Percentiles rank a stretch among this genome's conserved stretches.
Conservation (phyloP, 92 coral and sea anemone species). For the Siderastrea radians region DNA sequence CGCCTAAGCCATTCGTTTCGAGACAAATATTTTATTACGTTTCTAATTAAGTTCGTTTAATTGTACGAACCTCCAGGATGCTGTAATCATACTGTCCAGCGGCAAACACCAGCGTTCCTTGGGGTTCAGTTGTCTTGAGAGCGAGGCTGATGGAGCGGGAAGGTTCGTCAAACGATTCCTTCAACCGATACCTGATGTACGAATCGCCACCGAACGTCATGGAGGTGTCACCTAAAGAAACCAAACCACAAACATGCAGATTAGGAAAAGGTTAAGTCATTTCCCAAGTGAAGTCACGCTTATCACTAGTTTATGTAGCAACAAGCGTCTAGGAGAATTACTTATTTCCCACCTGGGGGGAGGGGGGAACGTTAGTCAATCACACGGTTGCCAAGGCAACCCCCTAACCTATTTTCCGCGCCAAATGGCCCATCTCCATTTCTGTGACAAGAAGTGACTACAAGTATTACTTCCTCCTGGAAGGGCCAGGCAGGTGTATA, state of each 20-base stretch:
- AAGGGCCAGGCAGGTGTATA: no score
- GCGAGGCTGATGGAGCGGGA: conserved; percentile 96
- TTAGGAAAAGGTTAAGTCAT: background rate
- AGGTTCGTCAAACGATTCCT: conserved; percentile 84
- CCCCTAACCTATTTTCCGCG: no score
- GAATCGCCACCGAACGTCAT: conserved; percentile 84
- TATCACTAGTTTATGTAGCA: no score
- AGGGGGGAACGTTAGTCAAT: no score
- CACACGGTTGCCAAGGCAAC: no score
- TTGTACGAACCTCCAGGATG: conserved; percentile 86
- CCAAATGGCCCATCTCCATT: no score
- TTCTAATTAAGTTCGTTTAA: background rate
- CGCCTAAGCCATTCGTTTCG: no score
- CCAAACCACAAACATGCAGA: background rate
- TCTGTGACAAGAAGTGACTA: no score
- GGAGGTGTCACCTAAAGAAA: conserved; percentile 70
- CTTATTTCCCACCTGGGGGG: no score
- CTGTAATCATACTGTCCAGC: conserved; percentile 95
- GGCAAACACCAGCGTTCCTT: conserved; percentile 94
- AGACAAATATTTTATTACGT: background rate
- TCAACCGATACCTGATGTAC: conserved; percentile 85
- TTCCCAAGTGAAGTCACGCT: no score
- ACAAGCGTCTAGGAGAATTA: no score
- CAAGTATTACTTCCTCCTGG: no score
- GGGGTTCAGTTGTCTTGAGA: conserved; percentile 87